A percentile compares a stretch with the other conserved stretches of the same genome.
Conservation (phyloP, 2,888 invertebrate species). For the Caenorhabditis uteleia region DNA sequence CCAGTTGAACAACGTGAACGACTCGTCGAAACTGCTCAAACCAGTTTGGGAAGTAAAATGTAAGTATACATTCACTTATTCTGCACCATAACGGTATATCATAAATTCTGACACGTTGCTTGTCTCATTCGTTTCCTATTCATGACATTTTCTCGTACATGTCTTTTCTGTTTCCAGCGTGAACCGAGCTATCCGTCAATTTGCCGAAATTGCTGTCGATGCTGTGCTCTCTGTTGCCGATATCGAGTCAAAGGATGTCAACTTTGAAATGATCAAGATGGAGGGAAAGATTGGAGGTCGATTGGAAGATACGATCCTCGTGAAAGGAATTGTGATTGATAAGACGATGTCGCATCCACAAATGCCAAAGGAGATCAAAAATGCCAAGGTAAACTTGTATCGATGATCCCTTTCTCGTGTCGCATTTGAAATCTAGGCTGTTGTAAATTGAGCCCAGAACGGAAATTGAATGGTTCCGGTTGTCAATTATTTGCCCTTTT, state of each 20-base stretch:
- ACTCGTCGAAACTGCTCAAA: conserved; percentile 92
- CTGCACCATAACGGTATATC: not conserved
- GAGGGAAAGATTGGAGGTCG: conserved; percentile 92
- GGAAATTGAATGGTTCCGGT: no score
- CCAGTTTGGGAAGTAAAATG: conserved; percentile 97
- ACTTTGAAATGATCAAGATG: conserved; percentile 98
- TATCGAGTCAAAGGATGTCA: conserved; percentile 89
- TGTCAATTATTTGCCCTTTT: no score
- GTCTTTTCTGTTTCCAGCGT: conserved; percentile 75
- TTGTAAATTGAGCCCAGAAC: not conserved
- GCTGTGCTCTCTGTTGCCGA: conserved; percentile 96
- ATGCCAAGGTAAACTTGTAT: conserved; percentile 54
- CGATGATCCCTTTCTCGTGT: not conserved
- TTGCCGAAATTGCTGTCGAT: conserved; percentile 98
- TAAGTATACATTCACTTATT: conserved; percentile 70
- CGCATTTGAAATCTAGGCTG: not conserved
- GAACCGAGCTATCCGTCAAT: conserved; percentile 92
- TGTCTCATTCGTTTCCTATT: not conserved
- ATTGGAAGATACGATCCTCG: conserved; percentile 93
- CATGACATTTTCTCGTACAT: not conserved
- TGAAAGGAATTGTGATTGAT: conserved; percentile 94
- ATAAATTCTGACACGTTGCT: no score
- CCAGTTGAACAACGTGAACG: conserved; percentile 86
- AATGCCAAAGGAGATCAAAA: conserved; percentile 83
- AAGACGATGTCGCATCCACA: conserved; percentile 88